A percentile compares a stretch with the other conserved stretches of the same genome.
Evolutionary conservation across 2,113 vertebrate genomes (phyloP).

Genomic region (Psophia crepitans): DNA sequence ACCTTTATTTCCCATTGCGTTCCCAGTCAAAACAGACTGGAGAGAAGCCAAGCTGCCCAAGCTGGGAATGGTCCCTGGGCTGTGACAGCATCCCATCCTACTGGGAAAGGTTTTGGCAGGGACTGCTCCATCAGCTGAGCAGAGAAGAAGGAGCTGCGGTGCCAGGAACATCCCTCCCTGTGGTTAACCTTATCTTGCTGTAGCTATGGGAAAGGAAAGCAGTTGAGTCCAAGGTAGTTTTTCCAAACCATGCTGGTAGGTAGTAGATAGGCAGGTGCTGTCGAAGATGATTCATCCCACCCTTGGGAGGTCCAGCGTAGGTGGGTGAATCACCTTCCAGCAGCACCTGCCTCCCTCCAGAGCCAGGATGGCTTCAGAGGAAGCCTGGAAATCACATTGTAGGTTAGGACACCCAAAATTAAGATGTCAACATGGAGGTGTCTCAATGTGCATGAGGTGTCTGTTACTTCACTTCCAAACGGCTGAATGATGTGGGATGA

Average conservation of each 20-base stretch:
- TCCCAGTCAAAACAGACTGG: background rate
- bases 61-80: background rate
- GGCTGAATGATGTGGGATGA: accelerated
- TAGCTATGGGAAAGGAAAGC: background rate
- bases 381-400: background rate
- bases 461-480: background rate
- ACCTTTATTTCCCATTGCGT: background rate
- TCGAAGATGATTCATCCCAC: background rate
- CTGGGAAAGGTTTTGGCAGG: background rate
- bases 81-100: background rate
- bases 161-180: background rate
- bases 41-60: background rate
- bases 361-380: background rate
- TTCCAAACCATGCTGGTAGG: background rate
- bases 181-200: background rate
- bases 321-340: slow-evolving; percentile 2
- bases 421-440: background rate
- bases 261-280: background rate
- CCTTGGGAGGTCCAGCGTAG: slow-evolving; percentile 38
- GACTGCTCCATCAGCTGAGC: background rate
- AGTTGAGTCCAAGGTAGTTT: background rate
- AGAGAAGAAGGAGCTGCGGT: background rate
- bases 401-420: background rate
- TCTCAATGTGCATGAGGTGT: background rate
- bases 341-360: background rate